Base-by-base conservation (phyloP, 2,797 vertebrate genomes). In the Galaxias olidus region DNA sequence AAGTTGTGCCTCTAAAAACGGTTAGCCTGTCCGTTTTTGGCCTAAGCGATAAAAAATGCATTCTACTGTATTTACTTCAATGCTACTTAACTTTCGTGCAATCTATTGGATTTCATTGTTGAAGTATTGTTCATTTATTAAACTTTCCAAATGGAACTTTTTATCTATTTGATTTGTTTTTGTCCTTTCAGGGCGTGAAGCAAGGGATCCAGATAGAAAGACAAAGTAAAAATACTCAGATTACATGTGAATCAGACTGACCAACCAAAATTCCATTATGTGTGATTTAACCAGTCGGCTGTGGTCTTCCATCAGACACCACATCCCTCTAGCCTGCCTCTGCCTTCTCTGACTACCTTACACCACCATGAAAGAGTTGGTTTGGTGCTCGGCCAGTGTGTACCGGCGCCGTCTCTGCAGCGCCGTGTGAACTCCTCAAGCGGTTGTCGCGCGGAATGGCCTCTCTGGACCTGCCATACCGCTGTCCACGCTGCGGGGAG, bases 401-500 rank as follows among this genome's bases (percentile, higher is more conserved):
- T 81, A 80, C 80, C 75, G 84, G 88, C 86, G 72, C 86, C 74
- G 17, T 75, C 19, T 43, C 71, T 76, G 78, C 30, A 30, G 30
- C 74, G 84, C 84, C 64, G 84, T 65, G 78, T 93, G 90, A 93
- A 87, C 83, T 79, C 54, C 47, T 74, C 83, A 69, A 14, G 84
- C 88, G 73, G 80, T 80, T 75, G 75, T 78, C 82, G 78, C 89
- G 83, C 91, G 93, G 88, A 82, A 98, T 99, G 97, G 96, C 97
- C 94, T 98, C 97, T 81, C 90, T 99, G 93, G 96, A 98, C 90
- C 93, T 99, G 83, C 97, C 97, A 0, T 98, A 99, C 90, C 96
- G 97, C 79, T 99, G 97, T 88, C 97, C 97, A 82, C 95, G 97
- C 78, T 99, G 97, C 73, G 97, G 97, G 83, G 97, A 99, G 90